Conservation (phyloP, 2,888 invertebrate species). For the Dynastes maya region DNA sequence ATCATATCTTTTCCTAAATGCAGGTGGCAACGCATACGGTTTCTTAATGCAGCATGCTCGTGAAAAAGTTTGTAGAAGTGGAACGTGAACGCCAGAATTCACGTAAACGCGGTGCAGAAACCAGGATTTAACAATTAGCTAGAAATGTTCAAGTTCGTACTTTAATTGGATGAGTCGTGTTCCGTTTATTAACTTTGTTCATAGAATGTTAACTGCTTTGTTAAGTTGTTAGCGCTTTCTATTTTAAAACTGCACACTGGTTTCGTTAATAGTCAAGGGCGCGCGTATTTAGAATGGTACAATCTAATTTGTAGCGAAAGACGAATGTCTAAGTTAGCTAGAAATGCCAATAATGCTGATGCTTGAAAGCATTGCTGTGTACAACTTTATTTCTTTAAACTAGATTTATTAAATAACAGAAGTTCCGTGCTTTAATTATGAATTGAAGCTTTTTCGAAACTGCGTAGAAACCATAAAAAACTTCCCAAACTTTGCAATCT, state of each 20-base stretch:
- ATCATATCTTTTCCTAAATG: not conserved
- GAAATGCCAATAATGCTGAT: not conserved
- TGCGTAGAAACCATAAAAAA: no score
- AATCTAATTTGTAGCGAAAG: conserved; percentile 4
- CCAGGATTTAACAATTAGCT: conserved; percentile 57
- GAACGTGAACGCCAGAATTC: conserved; percentile 20
- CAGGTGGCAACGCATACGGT: not conserved
- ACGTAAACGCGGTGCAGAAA: conserved; percentile 45
- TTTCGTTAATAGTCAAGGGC: conserved; percentile 27
- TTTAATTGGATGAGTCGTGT: conserved; percentile 56
- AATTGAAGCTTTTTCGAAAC: no score
- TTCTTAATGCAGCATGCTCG: not conserved
- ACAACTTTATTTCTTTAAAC: no score
- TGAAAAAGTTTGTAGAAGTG: conserved; percentile 22
- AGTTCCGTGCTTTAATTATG: no score
- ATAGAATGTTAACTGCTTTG: conserved; percentile 50
- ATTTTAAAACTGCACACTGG: conserved; percentile 38
- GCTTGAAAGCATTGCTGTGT: not conserved
- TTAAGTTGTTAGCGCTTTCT: conserved; percentile 44
- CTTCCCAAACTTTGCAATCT: no score
- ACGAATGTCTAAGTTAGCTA: not conserved
- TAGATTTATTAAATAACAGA: no score
- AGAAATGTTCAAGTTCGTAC: conserved; percentile 55
- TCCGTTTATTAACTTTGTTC: conserved; percentile 53
- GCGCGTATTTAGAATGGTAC: not conserved